Evolutionary conservation across 2,113 vertebrate genomes (phyloP), one percentile per base, ranked within the genome.

Genomic region (Telmatochromis bifrenatus): DNA sequence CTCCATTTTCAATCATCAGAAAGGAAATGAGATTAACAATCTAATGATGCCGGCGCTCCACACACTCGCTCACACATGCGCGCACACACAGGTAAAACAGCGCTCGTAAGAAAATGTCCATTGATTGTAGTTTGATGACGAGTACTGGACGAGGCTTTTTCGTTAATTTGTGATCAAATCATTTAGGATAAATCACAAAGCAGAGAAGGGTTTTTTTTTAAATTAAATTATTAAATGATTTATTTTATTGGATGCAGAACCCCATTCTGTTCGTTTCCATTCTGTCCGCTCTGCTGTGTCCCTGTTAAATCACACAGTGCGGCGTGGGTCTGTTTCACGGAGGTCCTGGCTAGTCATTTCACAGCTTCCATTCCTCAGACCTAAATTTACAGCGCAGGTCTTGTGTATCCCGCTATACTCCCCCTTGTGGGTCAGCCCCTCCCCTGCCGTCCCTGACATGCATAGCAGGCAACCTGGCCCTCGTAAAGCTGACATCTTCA

Each of bases 401-500:
- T 84, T 75, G 55, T 88, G 81, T 83, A 79, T 82, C 84, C 82
- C 60, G 13, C 83, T 56, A 82, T 83, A 84, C 88, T 51, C 84
- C 82, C 49, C 51, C 87, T 77, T 21, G 86, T 86, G 89, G 92
- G 91, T 92, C 89, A 87, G 85, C 94, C 92, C 94, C 93, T 90
- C 92, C 94, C 89, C 87, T 81, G 82, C 84, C 26, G 77, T 92
- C 94, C 94, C 94, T 94, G 95, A 95, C 92, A 96, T 84, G 92
- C 92, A 94, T 93, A 95, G 91, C 93, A 95, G 94, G 93, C 93
- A 94, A 92, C 94, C 94, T 31, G 77, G 93, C 88, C 90, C 94
- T 95, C 95, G 86, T 96, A 96, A 97, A 96, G 93, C 94, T 96
- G 96, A 96, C 95, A 96, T 96, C 96, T 96, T 96, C 95, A 96